Conservation (phyloP, 2,888 invertebrate genomes). For the Andricus quercusramuli region DNA sequence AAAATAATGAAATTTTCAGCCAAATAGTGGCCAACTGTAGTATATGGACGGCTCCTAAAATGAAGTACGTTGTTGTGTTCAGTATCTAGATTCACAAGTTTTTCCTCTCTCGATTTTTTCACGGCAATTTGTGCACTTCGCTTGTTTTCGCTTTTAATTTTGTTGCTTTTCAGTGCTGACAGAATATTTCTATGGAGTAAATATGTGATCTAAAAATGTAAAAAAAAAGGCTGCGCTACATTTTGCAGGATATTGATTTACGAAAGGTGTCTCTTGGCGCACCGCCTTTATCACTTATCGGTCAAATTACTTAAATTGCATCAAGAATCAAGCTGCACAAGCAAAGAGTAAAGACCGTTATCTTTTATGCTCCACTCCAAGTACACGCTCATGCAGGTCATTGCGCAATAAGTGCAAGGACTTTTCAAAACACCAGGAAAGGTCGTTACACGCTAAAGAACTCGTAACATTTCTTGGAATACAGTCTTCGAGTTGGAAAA, state of each 20-base stretch:
- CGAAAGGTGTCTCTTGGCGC: background rate
- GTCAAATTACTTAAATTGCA: slow-evolving; percentile 23
- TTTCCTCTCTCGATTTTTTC: background rate
- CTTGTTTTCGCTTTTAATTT: background rate
- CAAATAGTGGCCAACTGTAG: too few relatives aligned
- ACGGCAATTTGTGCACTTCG: background rate
- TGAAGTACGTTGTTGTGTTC: background rate
- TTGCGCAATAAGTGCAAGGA: slow-evolving; percentile 42
- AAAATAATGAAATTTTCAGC: too few relatives aligned
- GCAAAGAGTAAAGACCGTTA: slow-evolving; percentile 31
- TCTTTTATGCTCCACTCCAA: slow-evolving; percentile 26
- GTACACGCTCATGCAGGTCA: slow-evolving; percentile 33
- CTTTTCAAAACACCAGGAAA: slow-evolving; percentile 31
- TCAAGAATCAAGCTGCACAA: slow-evolving; percentile 36
- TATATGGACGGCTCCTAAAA: background rate
- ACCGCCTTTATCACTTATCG: slow-evolving; percentile 30
- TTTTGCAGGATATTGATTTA: slow-evolving; percentile 22
- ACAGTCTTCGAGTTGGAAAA: background rate
- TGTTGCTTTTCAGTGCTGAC: background rate
- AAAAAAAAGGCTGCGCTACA: background rate
- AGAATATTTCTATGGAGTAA: background rate
- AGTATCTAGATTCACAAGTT: background rate
- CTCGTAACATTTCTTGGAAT: slow-evolving; percentile 20
- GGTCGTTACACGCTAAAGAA: slow-evolving; percentile 29
- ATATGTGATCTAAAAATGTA: background rate